Base-by-base conservation (phyloP, 1,140 invertebrate genomes). In the Brachionus rotundiformis region DNA sequence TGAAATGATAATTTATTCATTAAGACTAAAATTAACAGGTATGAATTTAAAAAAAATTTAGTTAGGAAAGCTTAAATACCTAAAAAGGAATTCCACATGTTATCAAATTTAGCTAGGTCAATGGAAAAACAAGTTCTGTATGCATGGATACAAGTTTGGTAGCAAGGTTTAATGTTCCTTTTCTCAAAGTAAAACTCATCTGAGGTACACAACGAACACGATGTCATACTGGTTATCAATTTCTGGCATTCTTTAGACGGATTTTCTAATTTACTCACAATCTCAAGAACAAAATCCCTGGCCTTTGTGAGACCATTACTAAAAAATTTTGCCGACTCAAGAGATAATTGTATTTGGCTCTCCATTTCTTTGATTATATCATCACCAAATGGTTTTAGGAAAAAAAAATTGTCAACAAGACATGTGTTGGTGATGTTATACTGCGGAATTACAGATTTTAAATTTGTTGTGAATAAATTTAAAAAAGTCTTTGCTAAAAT, bases 1-100 rank as follows among this genome's bases (percentile, higher is more conserved):
- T 73, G 23, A 73, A 41, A 73, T 25, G 68, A 27, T n/a, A 73
- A 73, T 41, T 73, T 73, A 10, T 44, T 73, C 68, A 73, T 73
- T 11, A 73, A 73, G 16, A 73, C 19, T 41, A 4, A 65, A n/a
- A n/a, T n/a, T n/a, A n/a, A n/a, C n/a, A n/a, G n/a, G n/a, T n/a
- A n/a, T n/a, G n/a, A n/a, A n/a, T n/a, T 0, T 13, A 65, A 27
- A 27, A 2, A 44, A 27, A 73, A 13, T 73, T 27, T 25, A n/a
- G 10, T 25, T 27, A n/a, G n/a, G n/a, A n/a, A n/a, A n/a, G n/a
- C n/a, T n/a, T n/a, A n/a, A n/a, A n/a, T n/a, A 44, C 68, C 25
- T 25, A 44, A 73, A 73, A 44, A 73, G 1, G 33, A 25, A 44
- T 23, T 44, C 68, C 68, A 73, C 13, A 73, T 3, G 13, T 13